phyloP scores from a whole-genome alignment of 2,797 vertebrate species.

The Pangasius djambal region DNA sequence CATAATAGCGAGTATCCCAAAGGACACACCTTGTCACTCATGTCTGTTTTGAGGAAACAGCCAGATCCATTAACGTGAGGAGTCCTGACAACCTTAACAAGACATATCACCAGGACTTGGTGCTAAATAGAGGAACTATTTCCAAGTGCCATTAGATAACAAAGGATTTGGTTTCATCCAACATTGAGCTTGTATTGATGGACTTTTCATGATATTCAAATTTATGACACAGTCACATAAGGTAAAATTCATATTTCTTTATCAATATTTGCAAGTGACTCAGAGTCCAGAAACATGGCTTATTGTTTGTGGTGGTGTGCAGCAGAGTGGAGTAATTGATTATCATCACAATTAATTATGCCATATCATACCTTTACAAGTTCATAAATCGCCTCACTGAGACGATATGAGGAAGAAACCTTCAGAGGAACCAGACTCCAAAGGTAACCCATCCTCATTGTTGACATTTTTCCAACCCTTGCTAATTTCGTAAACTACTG shows the following conservation, averaged over 20 bases:
- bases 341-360: too few species aligned
- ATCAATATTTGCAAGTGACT: not conserved
- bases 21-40: not conserved
- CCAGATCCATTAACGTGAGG: not conserved
- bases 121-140: not conserved
- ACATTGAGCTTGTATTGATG: not conserved
- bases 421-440: too few species aligned
- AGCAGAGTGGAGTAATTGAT: too few species aligned
- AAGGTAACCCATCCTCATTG: not conserved
- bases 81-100: not conserved
- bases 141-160: not conserved
- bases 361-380: too few species aligned
- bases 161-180: not conserved
- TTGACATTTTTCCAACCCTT: not conserved
- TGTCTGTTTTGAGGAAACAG: not conserved
- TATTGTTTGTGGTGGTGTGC: too few species aligned
- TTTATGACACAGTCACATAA: not conserved
- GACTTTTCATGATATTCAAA: not conserved
- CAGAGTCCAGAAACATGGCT: too few species aligned
- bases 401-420: too few species aligned
- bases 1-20: not conserved
- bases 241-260: not conserved
- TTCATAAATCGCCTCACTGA: not conserved
- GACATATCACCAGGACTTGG: not conserved
- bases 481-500: not conserved